Evolutionary conservation across 2,797 vertebrate genomes (phyloP).

Genomic region (Melanotaenia parkinsoni): DNA sequence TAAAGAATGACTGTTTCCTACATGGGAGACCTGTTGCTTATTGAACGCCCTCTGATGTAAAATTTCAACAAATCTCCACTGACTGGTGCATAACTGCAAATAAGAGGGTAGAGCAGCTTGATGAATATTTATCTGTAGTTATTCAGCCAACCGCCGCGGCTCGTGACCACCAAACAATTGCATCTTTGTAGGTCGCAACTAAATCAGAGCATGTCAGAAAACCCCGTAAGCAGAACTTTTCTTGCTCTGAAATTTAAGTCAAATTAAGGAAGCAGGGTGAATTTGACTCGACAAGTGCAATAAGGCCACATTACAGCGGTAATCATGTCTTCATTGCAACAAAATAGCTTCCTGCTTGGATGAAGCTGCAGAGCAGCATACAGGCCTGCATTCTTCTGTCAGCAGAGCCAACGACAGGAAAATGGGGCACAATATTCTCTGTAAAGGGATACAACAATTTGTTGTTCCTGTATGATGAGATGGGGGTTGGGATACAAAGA

Average conservation of each 20-base stretch:
- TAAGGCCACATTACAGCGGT: constrained; percentile 46
- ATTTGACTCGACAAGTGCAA: constrained; percentile 65
- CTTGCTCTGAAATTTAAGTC: constrained; percentile 47
- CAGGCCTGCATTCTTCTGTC: constrained; percentile 40
- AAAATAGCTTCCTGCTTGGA: constrained; percentile 66
- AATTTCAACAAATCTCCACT: constrained; percentile 18
- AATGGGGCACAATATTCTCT: constrained; percentile 37
- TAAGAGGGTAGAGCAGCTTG: constrained; percentile 23
- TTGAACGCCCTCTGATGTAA: constrained; percentile 2
- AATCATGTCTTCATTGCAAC: constrained; percentile 53
- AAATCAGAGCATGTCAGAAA: constrained; percentile 44
- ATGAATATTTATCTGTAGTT: constrained; percentile 57
- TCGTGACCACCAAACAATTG: constrained; percentile 65
- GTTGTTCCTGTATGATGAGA: constrained; percentile 35
- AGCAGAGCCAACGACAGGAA: constrained; percentile 18
- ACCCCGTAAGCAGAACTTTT: constrained; percentile 13
- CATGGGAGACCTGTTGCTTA: background rate
- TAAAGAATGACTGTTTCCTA: background rate
- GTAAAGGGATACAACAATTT: constrained; percentile 40
- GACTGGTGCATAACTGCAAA: constrained; percentile 23
- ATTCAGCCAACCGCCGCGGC: constrained; percentile 48
- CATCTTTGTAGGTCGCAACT: constrained; percentile 61
- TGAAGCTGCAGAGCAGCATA: constrained; percentile 35
- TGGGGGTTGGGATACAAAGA: background rate
- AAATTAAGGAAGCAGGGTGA: constrained; percentile 53